A percentile compares a stretch with the other conserved stretches of the same genome.
Conservation (phyloP, 2,113 vertebrate species). For the Thamnaconus septentrionalis region DNA sequence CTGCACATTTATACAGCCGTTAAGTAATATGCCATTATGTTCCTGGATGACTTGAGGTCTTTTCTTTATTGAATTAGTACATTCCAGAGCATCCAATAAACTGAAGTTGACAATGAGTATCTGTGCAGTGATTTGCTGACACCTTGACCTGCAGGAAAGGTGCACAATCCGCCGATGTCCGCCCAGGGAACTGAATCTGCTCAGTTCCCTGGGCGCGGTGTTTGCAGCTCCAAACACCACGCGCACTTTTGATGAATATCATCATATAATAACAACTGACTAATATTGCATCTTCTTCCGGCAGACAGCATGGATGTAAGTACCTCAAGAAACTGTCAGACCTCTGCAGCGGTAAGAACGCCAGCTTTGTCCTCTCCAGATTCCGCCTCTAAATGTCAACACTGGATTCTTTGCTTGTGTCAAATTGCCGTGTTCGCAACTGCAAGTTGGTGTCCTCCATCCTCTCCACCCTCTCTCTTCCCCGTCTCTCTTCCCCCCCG, state of each 20-base stretch:
- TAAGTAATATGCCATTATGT: constrained; percentile 29
- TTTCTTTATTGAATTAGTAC: constrained; percentile 23
- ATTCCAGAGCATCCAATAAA: constrained; percentile 13
- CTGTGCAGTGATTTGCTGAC: neutral
- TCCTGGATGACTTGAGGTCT: constrained; percentile 17
- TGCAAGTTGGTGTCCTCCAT: constrained; percentile 65
- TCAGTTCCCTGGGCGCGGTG: neutral
- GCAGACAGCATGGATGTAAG: constrained; percentile 68
- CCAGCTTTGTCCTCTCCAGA: neutral
- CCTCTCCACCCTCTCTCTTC: constrained; percentile 62
- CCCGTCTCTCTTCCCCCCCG: constrained; percentile 32
- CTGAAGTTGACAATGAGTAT: constrained; percentile 3
- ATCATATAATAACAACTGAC: constrained; percentile 2
- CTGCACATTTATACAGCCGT: neutral
- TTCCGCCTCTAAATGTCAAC: constrained; percentile 33
- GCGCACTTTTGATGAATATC: neutral
- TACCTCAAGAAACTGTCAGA: constrained; percentile 51
- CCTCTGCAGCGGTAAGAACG: constrained; percentile 50
- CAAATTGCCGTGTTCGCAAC: constrained; percentile 39
- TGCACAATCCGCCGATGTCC: constrained; percentile 51
- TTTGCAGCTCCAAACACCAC: no score
- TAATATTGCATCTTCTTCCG: constrained; percentile 16
- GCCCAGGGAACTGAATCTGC: constrained; percentile 22
- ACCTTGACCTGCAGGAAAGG: neutral
- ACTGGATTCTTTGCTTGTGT: constrained; percentile 48